Conservation (phyloP, 2,888 invertebrate species). For the Hypselothyrea guttata region DNA sequence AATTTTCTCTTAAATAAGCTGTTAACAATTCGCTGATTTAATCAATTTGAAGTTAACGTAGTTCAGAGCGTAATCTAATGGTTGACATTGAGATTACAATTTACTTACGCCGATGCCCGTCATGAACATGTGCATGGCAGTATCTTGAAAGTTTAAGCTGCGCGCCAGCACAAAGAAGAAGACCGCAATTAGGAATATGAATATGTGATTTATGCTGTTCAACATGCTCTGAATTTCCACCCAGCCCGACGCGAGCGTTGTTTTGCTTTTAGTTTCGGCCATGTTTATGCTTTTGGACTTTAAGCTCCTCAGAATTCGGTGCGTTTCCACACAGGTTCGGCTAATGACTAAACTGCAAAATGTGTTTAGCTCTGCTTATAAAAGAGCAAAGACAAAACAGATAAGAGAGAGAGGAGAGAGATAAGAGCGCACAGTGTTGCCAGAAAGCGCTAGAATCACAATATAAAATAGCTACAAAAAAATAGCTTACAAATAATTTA, state of each 20-base stretch:
- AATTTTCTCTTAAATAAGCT: too few relatives aligned
- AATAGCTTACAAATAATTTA: too few relatives aligned
- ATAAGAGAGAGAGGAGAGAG: too few relatives aligned
- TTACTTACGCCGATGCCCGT: constrained; percentile 76
- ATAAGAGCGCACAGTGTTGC: constrained; percentile 9
- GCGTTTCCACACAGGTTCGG: constrained; percentile 10
- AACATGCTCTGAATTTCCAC: constrained; percentile 73
- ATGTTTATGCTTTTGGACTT: constrained; percentile 29
- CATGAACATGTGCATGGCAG: constrained; percentile 80
- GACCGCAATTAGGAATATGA: constrained; percentile 76
- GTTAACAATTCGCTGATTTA: too few relatives aligned
- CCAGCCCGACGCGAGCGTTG: constrained; percentile 47
- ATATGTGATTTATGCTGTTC: constrained; percentile 79
- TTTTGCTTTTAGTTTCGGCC: constrained; percentile 29
- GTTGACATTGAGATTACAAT: background rate
- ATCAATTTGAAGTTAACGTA: too few relatives aligned
- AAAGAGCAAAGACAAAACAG: too few relatives aligned
- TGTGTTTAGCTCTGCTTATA: constrained; percentile 2
- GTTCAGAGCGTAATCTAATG: too few relatives aligned
- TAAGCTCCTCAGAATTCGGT: constrained; percentile 2
- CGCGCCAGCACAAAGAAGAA: constrained; percentile 77
- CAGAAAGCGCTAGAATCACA: too few relatives aligned
- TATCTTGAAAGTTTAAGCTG: constrained; percentile 75
- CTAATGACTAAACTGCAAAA: constrained; percentile 25
- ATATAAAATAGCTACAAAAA: too few relatives aligned